These are phyloP conservation scores for Uria aalge DNA, from an alignment of 2,113 vertebrate species.

Conservation along the genomic window DNA sequence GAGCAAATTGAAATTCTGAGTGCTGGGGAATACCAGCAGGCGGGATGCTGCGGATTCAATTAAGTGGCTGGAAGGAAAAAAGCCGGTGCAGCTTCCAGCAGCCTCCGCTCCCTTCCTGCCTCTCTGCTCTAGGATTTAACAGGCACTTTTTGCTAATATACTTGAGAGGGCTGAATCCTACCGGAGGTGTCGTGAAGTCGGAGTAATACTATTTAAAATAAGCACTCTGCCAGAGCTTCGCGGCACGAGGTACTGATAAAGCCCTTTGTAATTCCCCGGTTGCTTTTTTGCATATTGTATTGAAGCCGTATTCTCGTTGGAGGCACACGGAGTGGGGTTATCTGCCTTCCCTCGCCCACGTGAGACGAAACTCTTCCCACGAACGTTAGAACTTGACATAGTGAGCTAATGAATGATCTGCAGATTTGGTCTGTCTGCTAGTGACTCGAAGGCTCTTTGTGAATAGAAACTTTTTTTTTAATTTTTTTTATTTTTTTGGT, in stretches of 20 bases:
- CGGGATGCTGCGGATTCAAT: conserved; percentile 58
- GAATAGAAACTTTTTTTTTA: background rate
- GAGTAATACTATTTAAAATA: background rate
- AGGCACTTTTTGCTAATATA: background rate
- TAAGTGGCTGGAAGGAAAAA: conserved; percentile 38
- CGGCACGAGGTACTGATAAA: background rate
- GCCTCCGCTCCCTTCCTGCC: background rate
- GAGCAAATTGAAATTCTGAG: conserved; percentile 65
- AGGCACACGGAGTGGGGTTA: background rate
- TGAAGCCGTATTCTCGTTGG: background rate
- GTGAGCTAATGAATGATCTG: background rate
- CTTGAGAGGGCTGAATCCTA: background rate
- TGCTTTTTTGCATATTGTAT: background rate
- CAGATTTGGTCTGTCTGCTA: background rate
- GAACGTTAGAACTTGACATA: background rate
- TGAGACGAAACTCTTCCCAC: background rate
- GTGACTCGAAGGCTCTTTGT: background rate
- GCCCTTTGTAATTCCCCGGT: background rate
- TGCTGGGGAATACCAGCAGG: conserved; percentile 49
- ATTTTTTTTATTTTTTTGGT: background rate
- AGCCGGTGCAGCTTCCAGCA: background rate
- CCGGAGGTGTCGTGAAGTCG: background rate
- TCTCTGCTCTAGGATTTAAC: background rate
- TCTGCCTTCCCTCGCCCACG: background rate
- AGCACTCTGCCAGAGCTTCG: background rate